Evolutionary conservation across 2,113 vertebrate species (phyloP).

Genomic region (Motacilla tschutschensis): DNA sequence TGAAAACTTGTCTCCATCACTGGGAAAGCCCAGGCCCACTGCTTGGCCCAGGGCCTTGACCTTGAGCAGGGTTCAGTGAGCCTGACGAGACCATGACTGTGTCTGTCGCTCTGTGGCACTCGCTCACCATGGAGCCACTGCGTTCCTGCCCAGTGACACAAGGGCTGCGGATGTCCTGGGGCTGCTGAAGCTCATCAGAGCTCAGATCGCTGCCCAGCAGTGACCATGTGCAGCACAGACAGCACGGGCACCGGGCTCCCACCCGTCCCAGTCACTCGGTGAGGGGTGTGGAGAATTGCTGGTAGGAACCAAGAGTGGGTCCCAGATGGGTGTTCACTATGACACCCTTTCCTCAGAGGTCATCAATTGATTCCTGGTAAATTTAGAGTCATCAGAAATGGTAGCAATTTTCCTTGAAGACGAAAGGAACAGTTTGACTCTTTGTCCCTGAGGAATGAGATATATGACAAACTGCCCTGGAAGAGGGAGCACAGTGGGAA

Average conservation of each 20-base stretch:
- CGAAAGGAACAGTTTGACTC: neutral
- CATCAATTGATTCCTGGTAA: neutral
- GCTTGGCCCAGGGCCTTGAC: neutral
- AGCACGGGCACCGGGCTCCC: rapidly evolving
- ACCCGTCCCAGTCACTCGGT: rapidly evolving
- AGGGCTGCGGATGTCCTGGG: rapidly evolving
- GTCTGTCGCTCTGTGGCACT: neutral
- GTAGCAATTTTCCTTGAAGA: neutral
- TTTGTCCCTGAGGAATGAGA: neutral
- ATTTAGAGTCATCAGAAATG: neutral
- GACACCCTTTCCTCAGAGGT: neutral
- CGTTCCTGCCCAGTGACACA: neutral
- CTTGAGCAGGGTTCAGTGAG: neutral
- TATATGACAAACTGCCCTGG: neutral
- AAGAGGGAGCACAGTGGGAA: neutral
- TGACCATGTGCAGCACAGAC: neutral
- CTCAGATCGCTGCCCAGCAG: neutral
- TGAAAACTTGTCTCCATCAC: neutral
- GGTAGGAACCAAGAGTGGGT: neutral
- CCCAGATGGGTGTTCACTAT: neutral
- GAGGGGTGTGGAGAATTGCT: neutral
- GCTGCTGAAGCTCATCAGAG: neutral
- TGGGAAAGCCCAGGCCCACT: neutral
- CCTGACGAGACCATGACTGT: neutral
- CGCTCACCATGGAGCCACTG: neutral